A percentile compares a stretch with the other conserved stretches of the same genome.
phyloP scores from a whole-genome alignment of 2,113 vertebrate genomes.

The Gymnocephalus cernua region DNA sequence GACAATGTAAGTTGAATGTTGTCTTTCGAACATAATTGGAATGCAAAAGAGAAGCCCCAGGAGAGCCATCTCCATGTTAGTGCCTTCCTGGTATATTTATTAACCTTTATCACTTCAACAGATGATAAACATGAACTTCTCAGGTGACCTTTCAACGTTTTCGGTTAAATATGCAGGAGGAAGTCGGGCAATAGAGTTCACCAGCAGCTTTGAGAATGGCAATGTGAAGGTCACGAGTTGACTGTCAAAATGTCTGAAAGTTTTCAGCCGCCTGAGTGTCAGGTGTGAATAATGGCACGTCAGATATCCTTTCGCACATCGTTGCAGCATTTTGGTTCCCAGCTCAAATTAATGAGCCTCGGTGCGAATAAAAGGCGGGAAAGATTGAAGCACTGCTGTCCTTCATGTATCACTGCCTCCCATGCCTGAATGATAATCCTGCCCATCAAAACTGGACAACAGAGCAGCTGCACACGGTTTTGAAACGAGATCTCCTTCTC shows the following conservation, averaged over 20 bases:
- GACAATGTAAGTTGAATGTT: conserved; percentile 43
- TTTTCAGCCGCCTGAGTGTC: not conserved
- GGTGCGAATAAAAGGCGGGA: conserved; percentile 18
- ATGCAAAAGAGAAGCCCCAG: conserved; percentile 57
- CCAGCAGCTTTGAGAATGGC: not conserved
- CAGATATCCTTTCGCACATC: not conserved
- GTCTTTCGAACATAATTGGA: conserved; percentile 53
- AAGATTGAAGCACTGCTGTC: conserved; percentile 47
- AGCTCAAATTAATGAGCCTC: conserved; percentile 29
- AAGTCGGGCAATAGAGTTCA: conserved; percentile 18
- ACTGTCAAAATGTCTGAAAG: conserved; percentile 42
- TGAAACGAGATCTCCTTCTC: conserved; percentile 25
- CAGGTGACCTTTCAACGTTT: conserved; percentile 61
- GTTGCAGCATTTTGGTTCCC: not conserved
- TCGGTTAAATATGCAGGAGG: conserved; percentile 47
- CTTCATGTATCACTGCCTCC: conserved; percentile 53
- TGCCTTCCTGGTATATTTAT: conserved; percentile 46
- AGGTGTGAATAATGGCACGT: conserved; percentile 19
- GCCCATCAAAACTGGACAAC: conserved; percentile 63
- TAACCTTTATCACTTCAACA: conserved; percentile 74
- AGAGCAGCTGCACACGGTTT: conserved; percentile 29
- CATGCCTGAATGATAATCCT: conserved; percentile 45
- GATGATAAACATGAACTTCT: conserved; percentile 68
- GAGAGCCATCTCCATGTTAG: conserved; percentile 40
- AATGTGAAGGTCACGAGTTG: conserved; percentile 49